Conservation (phyloP, 2,113 vertebrate genomes). For the Saccopteryx leptura region DNA sequence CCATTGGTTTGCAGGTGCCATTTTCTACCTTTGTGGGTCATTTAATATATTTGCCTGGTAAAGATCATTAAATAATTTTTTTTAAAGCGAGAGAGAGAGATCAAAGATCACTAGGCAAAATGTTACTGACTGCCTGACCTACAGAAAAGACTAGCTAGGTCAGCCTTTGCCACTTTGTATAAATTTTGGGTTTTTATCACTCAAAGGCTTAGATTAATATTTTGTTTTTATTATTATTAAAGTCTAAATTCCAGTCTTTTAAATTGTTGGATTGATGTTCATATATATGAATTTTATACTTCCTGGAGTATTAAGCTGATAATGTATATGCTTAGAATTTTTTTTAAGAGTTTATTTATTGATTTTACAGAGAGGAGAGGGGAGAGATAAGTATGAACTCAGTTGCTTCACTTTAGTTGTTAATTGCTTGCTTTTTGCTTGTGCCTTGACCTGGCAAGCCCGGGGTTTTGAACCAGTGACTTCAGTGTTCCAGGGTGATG, state of each 20-base stretch:
- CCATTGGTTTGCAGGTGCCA: not conserved
- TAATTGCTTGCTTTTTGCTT: no score
- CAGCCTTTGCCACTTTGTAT: conserved; percentile 31
- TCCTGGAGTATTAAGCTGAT: not conserved
- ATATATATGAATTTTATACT: conserved; percentile 33
- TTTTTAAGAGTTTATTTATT: not conserved
- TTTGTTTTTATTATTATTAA: conserved; percentile 22
- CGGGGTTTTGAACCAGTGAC: no score
- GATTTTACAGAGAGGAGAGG: no score
- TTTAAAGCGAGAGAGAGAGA: no score
- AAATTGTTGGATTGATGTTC: not conserved
- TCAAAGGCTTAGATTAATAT: not conserved
- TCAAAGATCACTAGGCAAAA: not conserved
- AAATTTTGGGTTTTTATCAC: not conserved
- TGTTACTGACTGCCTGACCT: not conserved
- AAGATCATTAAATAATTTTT: not conserved
- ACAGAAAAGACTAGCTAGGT: not conserved
- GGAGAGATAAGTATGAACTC: no score
- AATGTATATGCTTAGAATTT: not conserved
- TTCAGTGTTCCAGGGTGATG: no score
- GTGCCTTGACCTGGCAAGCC: no score
- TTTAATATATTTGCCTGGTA: conserved; percentile 15
- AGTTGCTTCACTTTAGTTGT: no score
- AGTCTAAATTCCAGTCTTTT: conserved; percentile 37
- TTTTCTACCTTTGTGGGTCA: not conserved